These are phyloP conservation scores for Zaprionus vittiger DNA, from an alignment of 1,140 invertebrate genomes.

Conservation along the genomic window DNA sequence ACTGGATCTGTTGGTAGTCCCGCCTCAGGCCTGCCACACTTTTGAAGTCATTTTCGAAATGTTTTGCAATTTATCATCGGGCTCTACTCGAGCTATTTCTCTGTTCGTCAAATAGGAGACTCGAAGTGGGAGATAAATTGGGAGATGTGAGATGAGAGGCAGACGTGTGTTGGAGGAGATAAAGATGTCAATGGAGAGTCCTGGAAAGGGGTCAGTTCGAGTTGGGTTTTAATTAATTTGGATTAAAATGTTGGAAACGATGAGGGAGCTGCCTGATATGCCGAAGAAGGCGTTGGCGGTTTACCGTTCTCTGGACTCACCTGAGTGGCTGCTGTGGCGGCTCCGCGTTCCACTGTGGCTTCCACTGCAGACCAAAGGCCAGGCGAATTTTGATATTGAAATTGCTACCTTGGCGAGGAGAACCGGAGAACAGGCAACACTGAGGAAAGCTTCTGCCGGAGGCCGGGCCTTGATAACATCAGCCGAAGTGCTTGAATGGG, in stretches of 20 bases:
- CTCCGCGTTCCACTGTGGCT: constrained; percentile 47
- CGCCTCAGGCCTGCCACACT: constrained; percentile 55
- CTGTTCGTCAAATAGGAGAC: constrained; percentile 42
- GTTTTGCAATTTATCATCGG: constrained; percentile 59
- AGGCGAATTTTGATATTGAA: constrained; percentile 79
- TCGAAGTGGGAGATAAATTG: not conserved
- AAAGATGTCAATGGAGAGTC: constrained; percentile 56
- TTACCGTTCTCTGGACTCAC: constrained; percentile 72
- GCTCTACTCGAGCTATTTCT: constrained; percentile 51
- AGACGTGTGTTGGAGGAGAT: not conserved
- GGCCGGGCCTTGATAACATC: constrained; percentile 72
- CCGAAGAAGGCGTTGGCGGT: constrained; percentile 77
- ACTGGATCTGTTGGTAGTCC: constrained; percentile 25
- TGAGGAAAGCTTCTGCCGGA: constrained; percentile 66
- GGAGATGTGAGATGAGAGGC: not conserved
- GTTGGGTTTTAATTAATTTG: constrained; percentile 74
- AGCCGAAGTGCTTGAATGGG: constrained; percentile 39
- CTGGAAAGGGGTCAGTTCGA: constrained; percentile 58
- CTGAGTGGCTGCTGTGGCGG: constrained; percentile 51
- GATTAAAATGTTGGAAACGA: constrained; percentile 70
- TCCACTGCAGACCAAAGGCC: constrained; percentile 67
- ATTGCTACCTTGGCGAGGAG: constrained; percentile 74
- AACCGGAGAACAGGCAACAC: constrained; percentile 44
- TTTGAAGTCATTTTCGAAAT: constrained; percentile 63
- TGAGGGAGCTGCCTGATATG: constrained; percentile 61